A percentile compares a stretch with the other conserved stretches of the same genome.
These are phyloP conservation scores for Cinclus mexicanus DNA, from an alignment of 2,113 vertebrate species.

Conservation along the genomic window DNA sequence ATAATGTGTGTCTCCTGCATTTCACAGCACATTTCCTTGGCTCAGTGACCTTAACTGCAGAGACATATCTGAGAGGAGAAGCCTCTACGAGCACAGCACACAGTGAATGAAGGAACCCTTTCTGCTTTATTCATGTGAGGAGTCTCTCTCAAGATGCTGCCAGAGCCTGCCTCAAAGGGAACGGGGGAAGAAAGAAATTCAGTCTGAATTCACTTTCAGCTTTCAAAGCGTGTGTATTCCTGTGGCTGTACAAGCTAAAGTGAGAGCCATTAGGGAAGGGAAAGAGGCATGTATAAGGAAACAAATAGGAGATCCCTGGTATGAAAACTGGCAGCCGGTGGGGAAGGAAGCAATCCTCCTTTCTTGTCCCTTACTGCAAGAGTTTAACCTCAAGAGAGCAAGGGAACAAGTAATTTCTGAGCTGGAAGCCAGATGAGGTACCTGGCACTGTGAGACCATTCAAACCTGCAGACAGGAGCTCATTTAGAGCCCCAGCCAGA, in stretches of 20 bases:
- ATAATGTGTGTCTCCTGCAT: background rate
- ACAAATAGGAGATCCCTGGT: background rate
- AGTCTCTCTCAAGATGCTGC: background rate
- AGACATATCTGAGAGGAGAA: background rate
- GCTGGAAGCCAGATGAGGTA: background rate
- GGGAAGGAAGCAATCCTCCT: background rate
- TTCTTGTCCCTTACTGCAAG: background rate
- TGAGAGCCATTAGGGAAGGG: background rate
- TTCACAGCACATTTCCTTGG: slow-evolving; percentile 12
- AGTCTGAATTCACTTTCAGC: background rate
- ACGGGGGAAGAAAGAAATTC: background rate
- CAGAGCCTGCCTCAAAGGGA: background rate
- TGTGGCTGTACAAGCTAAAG: background rate
- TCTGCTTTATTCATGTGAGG: background rate
- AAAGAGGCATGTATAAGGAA: background rate
- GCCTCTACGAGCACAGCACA: background rate
- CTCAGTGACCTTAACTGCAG: slow-evolving; percentile 40
- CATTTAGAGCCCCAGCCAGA: background rate
- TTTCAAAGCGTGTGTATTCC: background rate
- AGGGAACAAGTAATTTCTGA: background rate
- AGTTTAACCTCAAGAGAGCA: background rate
- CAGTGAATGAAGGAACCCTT: background rate
- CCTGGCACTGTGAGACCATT: background rate
- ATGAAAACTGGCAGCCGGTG: background rate
- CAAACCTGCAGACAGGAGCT: background rate